Base-by-base conservation (phyloP, 2,888 invertebrate species). In the Cactoblastis cactorum region DNA sequence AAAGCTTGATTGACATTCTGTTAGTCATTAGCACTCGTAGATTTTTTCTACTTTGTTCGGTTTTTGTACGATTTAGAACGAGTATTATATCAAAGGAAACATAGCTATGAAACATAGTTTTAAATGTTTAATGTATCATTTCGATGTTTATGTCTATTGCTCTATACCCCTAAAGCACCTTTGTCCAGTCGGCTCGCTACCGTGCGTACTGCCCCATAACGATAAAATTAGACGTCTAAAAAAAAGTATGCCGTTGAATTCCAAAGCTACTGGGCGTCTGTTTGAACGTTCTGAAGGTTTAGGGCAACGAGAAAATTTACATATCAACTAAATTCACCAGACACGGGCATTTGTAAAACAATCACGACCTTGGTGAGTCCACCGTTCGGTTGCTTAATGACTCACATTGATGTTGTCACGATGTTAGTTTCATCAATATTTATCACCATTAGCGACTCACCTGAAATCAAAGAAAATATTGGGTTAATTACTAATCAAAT, bases 171-270 rank as follows among this genome's bases (percentile, higher is more conserved):
- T 14, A 57, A 51, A 50, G 54, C 58, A 69, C 70, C 67, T 70
- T 71, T 70, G 71, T 70, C 67, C 66, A 70, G 63, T 60, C 65
- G 62, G 56, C 62, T 56, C 60, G 63, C 59, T 61, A 62, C 67
- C 56, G 60, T 62, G 61, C 64, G 67, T 71, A 71, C 71, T 70
- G 67, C 65, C 67, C 48, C 69, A 69, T 72, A 71, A 63, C 52
- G 69, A 76, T 80, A 82, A 71, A 76, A 75, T 72, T 84, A 83
- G 74, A 67, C 62, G 60, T 72, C 78, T 80, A 80, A 78, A 74
- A 78, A n/a, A 75, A 77, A 80, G 75, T 69, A 69, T 32, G 28
- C 70, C 56, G 62, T 63, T 63, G 72, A 64, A 81, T 78, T 80
- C 77, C 74, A 65, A 62, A 63, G 68, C 62, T 71, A 63, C 67